Base-by-base conservation (phyloP, 2,888 invertebrate genomes). In the Deilephila porcellus region DNA sequence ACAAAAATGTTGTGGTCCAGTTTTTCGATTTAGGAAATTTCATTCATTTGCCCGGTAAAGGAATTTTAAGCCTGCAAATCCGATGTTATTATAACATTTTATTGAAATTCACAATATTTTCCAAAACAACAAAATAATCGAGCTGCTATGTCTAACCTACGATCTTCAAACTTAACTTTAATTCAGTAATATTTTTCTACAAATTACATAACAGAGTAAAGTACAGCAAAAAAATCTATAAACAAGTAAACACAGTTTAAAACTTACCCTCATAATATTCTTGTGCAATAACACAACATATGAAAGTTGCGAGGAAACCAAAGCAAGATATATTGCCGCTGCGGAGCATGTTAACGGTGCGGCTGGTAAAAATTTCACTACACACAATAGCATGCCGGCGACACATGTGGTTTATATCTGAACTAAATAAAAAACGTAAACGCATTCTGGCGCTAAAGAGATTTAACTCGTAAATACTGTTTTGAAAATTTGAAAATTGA, bases 221-320 rank as follows among this genome's bases (percentile, higher is more conserved):
- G 20, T 17, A 53, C 11, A 70, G 11, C 7, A 19, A 6, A 25
- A 53, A 53, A 45, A 19, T n/a, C 3, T 17, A 5, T 6, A 32
- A 32, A 70, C 19, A 29, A 45, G 20, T 53, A 20, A n/a, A 8
- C n/a, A 74, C n/a, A 74, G 63, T 8, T 62, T 17, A 20, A 34
- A 19, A 73, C 83, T 86, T 80, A 91, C 92, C 86, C 84, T 91
- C 89, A 80, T 80, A 84, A 80, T 84, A 86, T 74, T 88, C 85
- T 75, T 89, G 87, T 14, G 85, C 79, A 5, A 77, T 74, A 17
- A 84, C 85, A 81, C 76, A 86, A 70, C 81, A 82, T 25, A 86
- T 63, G 53, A 86, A 60, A 53, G 59, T 20, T 34, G 62, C 71
- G 67, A 81, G 71, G 72, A 77, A 75, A 56, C 59, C 29, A 45